A percentile compares a stretch with the other conserved stretches of the same genome.
Conservation (phyloP, 2,797 vertebrate genomes). For the Sebastes kiyomatsui region DNA sequence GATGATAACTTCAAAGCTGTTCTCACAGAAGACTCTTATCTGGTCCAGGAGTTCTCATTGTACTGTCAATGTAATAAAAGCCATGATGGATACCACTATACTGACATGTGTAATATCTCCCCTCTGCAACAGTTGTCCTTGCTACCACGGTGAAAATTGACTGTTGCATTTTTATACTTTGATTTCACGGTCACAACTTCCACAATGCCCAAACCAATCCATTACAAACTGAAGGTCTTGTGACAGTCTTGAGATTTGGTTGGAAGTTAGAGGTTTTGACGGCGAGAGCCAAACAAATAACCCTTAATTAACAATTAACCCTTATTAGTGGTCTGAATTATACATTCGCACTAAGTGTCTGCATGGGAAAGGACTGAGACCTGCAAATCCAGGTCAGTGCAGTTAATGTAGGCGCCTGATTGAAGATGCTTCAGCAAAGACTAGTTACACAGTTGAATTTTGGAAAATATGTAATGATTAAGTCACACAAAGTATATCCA, state of each 20-base stretch:
- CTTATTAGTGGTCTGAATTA: neutral
- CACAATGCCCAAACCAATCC: neutral
- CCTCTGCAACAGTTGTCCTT: neutral
- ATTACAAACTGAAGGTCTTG: neutral
- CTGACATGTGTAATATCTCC: neutral
- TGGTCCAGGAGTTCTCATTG: neutral
- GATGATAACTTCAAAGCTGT: neutral
- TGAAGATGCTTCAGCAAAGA: neutral
- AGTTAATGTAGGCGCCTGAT: neutral
- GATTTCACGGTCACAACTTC: neutral
- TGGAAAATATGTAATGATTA: neutral
- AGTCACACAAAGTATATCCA: neutral
- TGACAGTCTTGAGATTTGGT: neutral
- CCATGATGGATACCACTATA: neutral
- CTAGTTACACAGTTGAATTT: neutral
- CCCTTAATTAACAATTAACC: too few relatives aligned
- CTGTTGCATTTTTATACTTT: neutral
- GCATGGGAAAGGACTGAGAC: neutral
- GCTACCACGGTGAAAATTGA: neutral
- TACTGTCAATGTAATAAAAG: conserved; percentile 2
- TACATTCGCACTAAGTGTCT: neutral
- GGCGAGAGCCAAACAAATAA: neutral
- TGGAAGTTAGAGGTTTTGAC: neutral
- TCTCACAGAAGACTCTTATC: neutral
- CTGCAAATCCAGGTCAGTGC: neutral